A percentile compares a stretch with the other conserved stretches of the same genome.
Conservation (phyloP, 2,113 vertebrate species). For the Pithys albifrons region DNA sequence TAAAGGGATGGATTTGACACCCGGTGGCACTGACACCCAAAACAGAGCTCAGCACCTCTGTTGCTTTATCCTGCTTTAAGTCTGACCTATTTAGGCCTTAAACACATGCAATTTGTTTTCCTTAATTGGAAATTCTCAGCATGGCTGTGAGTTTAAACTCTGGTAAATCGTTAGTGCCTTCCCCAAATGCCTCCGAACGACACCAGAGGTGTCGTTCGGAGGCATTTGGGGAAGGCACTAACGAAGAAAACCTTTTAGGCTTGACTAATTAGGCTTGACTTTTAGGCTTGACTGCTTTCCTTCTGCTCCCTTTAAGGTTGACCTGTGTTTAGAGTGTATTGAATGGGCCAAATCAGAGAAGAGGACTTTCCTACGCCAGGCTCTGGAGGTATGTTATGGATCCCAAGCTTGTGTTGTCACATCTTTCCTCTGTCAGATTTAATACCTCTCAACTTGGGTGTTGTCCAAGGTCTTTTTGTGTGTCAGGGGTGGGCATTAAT, state of each 20-base stretch:
- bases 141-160: not conserved
- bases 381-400: slow-evolving; percentile 85
- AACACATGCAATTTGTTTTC: not conserved
- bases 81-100: not conserved
- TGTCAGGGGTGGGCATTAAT: not conserved
- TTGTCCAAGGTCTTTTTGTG: accelerated
- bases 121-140: not conserved
- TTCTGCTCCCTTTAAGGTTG: slow-evolving; percentile 73
- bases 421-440: not conserved
- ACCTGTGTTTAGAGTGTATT: slow-evolving; percentile 97
- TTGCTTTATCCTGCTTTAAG: not conserved
- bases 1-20: not conserved
- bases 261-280: not conserved
- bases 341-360: slow-evolving; percentile 99
- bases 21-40: not conserved
- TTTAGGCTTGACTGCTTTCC: not conserved
- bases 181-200: not conserved
- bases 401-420: not conserved
- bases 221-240: not conserved
- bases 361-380: slow-evolving; percentile 97
- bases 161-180: not conserved
- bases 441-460: not conserved
- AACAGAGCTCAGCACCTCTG: not conserved
- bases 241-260: not conserved
- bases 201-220: accelerated